A percentile compares a stretch with the other conserved stretches of the same genome.
These are phyloP conservation scores for Nomada ruficornis DNA, from an alignment of 2,888 invertebrate species.

Conservation along the genomic window DNA sequence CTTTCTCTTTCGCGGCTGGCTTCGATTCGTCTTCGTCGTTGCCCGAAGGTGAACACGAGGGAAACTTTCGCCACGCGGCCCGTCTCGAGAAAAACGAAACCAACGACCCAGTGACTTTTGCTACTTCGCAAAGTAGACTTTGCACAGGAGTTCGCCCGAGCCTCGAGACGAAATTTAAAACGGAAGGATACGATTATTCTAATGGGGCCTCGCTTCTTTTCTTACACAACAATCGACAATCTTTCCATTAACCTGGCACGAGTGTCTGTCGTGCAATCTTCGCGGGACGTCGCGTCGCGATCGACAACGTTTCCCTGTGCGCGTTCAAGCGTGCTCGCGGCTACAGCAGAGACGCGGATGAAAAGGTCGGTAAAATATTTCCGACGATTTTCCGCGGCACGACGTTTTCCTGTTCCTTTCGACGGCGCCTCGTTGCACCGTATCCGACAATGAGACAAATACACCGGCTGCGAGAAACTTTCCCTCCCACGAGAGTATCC, in stretches of 20 bases:
- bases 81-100: conserved; percentile 31
- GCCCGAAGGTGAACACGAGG: conserved; percentile 27
- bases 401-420: conserved; percentile 14
- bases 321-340: not conserved
- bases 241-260: conserved; percentile 3
- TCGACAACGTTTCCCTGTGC: not conserved
- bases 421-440: conserved; percentile 10
- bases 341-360: not conserved
- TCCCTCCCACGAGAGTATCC: conserved; percentile 20
- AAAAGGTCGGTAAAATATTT: conserved; percentile 14
- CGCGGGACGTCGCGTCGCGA: not conserved
- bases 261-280: not conserved
- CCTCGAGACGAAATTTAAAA: conserved; percentile 38
- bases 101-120: conserved; percentile 39
- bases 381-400: conserved; percentile 16
- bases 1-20: conserved; percentile 10
- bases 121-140: conserved; percentile 55
- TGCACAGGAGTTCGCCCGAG: conserved; percentile 30
- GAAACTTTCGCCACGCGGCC: conserved; percentile 37
- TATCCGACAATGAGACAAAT: conserved; percentile 29
- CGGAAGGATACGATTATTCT: conserved; percentile 45
- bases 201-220: conserved; percentile 4
- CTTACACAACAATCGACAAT: not conserved
- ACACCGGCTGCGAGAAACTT: conserved; percentile 14
- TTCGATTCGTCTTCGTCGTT: conserved; percentile 42